Evolutionary conservation across 1,140 invertebrate genomes (phyloP).

Genomic region (Mercenaria mercenaria): DNA sequence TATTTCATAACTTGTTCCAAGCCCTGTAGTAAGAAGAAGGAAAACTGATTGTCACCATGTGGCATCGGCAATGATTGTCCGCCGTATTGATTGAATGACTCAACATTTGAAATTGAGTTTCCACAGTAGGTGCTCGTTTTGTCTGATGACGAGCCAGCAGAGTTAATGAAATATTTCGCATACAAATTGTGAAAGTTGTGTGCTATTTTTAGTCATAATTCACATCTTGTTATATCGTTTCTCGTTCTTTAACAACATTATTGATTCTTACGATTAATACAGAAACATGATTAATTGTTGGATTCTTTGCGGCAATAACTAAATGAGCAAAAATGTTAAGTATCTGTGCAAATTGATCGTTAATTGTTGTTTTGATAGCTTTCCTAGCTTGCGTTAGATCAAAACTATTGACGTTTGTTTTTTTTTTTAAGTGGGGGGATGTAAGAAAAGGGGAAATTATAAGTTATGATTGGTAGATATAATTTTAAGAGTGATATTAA

Average conservation of each 20-base stretch:
- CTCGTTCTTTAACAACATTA: not conserved
- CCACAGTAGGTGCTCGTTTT: not conserved
- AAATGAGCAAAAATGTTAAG: not conserved
- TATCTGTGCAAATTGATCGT: constrained; percentile 1
- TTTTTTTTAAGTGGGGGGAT: too few species aligned
- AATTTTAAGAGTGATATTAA: too few species aligned
- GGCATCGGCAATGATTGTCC: too few species aligned
- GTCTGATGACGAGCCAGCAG: not conserved
- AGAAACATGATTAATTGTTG: not conserved
- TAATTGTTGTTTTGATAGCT: not conserved
- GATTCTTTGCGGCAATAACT: not conserved
- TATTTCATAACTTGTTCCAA: too few species aligned
- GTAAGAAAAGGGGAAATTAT: too few species aligned
- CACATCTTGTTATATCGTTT: not conserved
- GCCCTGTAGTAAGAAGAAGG: too few species aligned
- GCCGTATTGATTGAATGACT: not conserved
- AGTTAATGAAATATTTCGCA: constrained; percentile 8
- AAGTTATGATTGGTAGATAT: too few species aligned
- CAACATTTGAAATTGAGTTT: constrained; percentile 33
- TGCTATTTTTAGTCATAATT: constrained; percentile 11
- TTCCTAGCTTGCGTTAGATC: not conserved
- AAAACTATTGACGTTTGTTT: too few species aligned
- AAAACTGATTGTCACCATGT: too few species aligned
- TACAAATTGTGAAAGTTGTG: not conserved
- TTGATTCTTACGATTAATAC: not conserved